Base-by-base conservation (phyloP, 2,113 vertebrate species). In the Notothenia rossii region DNA sequence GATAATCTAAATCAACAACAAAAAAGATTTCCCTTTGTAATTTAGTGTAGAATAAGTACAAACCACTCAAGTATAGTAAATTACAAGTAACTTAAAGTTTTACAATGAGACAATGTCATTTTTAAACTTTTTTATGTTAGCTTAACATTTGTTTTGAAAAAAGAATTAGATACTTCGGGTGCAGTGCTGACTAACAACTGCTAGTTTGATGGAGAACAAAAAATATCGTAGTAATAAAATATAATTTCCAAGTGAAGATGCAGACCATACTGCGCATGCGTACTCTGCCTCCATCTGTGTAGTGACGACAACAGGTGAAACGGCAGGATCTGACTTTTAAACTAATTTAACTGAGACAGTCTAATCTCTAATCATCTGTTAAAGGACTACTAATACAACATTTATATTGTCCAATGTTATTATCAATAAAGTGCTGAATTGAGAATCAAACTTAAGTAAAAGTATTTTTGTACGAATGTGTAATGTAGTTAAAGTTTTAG, bases 91-190 rank as follows among this genome's bases (percentile, higher is more conserved):
- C n/a, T 53, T 7, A 53, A 53, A n/a, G 51, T 54, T 40, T 40
- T 40, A 40, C 36, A 40, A 5, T 22, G 11, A 25, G 14, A 25
- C 17, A 6, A 29, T 10, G 9, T 6, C 9, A 10, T 40, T 40
- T 13, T 33, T 5, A 66, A 0, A 29, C 29, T 29, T 12, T 40
- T 10, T 14, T 2, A n/a, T 12, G 8, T 20, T 9, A 20, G 1
- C 0, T 2, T 49, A 20, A 50, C 20, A 4, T 29, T 81, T 81
- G 75, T 61, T 88, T 68, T 88, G 77, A 88, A 83, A 66, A 3
- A 17, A 1, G 11, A 0, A 12, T 0, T 22, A 1, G 0, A 2
- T 15, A 29, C 18, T 69, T 84, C 77, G 73, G 54, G 45, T 15
- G 1, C 4, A 5, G 2, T 5, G 0, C 10, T 67, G 2, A 0